Conservation (phyloP, 2,797 vertebrate genomes). For the Darevskia nairensis region DNA sequence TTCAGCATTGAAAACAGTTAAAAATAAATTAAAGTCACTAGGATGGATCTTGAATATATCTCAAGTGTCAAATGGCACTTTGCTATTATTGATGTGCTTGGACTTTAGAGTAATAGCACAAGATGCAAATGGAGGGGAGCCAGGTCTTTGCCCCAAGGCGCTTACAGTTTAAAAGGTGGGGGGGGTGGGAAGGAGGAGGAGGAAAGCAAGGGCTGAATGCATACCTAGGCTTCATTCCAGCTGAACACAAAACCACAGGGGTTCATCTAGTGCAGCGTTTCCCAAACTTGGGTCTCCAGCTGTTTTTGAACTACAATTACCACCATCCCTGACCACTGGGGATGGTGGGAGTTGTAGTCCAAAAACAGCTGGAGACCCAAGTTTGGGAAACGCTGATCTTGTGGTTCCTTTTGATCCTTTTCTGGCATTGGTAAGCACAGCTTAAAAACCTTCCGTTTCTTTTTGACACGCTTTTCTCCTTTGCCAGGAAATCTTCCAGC, state of each 20-base stretch:
- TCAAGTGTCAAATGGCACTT: neutral
- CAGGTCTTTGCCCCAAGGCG: neutral
- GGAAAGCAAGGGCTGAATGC: neutral
- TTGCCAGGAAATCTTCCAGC: constrained; percentile 73
- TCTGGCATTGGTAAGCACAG: neutral
- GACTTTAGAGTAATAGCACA: no score
- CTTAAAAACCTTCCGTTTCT: constrained; percentile 5
- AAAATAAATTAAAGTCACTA: no score
- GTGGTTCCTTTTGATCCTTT: neutral
- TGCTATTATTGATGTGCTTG: neutral
- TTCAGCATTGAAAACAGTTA: no score
- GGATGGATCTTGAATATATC: no score
- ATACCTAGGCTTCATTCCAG: neutral
- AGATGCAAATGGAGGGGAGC: neutral
- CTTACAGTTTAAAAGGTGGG: neutral
- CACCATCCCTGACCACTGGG: neutral
- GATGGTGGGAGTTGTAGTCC: neutral
- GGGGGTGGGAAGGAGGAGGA: no score
- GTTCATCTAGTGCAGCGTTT: neutral
- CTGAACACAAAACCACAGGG: neutral
- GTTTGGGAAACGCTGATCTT: neutral
- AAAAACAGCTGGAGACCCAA: neutral
- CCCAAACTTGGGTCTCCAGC: neutral
- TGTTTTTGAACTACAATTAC: neutral
- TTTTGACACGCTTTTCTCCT: constrained; percentile 50